These are phyloP conservation scores for Thalassaphorura encarpata DNA, from an alignment of 1,140 invertebrate genomes.

Conservation along the genomic window DNA sequence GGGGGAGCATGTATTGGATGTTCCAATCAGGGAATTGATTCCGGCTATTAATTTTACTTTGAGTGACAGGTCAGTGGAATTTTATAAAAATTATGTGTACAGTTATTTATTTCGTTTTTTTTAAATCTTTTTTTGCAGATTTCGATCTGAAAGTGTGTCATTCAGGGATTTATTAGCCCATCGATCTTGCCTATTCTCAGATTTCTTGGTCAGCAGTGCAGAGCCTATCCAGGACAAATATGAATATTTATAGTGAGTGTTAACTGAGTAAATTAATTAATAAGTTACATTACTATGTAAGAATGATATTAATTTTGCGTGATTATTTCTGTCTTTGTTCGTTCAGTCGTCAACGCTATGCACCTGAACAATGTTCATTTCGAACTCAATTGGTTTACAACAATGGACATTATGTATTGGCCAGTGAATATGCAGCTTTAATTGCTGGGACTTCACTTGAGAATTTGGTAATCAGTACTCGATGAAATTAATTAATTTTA, in stretches of 20 bases:
- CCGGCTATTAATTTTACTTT: conserved; percentile 8
- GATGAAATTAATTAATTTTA: too few species aligned
- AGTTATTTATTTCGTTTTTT: too few species aligned
- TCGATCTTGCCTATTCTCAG: conserved; percentile 1
- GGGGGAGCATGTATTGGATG: conserved; percentile 10
- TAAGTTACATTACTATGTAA: neutral
- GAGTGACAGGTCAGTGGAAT: too few species aligned
- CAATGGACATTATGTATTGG: neutral
- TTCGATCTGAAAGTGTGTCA: conserved; percentile 5
- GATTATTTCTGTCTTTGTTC: neutral
- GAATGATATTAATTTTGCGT: neutral
- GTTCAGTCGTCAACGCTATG: conserved; percentile 4
- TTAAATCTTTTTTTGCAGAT: too few species aligned
- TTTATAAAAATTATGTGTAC: too few species aligned
- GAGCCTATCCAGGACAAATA: neutral
- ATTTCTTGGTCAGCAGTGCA: neutral
- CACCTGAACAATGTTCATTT: conserved; percentile 3
- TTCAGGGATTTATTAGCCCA: conserved; percentile 13
- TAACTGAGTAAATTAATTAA: neutral
- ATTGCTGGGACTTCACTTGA: neutral
- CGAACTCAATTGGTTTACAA: conserved; percentile 2
- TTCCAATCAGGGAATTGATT: conserved; percentile 5
- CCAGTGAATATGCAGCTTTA: neutral
- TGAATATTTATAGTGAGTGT: conserved; percentile 7
- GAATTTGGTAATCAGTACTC: too few species aligned